Evolutionary conservation across 2,888 invertebrate species (phyloP).

Genomic region (Labia minor): DNA sequence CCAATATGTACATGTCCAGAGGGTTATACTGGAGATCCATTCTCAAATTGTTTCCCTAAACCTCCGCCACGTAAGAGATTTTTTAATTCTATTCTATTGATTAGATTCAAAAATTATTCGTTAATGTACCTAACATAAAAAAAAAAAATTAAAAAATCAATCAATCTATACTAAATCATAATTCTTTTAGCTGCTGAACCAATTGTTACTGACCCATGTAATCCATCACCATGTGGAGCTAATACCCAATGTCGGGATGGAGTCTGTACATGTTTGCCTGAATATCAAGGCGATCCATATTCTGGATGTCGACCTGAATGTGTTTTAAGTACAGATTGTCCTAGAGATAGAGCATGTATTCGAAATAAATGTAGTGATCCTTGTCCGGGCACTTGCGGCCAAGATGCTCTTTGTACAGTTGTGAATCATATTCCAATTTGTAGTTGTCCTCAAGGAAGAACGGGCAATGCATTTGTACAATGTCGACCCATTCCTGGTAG

Average conservation of each 20-base stretch:
- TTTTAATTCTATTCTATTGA: not conserved
- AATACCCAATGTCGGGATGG: slow-evolving; percentile 66
- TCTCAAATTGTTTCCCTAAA: slow-evolving; percentile 25
- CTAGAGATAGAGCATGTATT: slow-evolving; percentile 60
- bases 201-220: slow-evolving; percentile 45
- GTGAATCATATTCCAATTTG: slow-evolving; percentile 58
- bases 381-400: slow-evolving; percentile 53
- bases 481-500: slow-evolving; percentile 50
- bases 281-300: slow-evolving; percentile 60
- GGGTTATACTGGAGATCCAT: slow-evolving; percentile 38
- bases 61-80: slow-evolving; percentile 24
- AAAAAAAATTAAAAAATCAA: too few species aligned
- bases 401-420: slow-evolving; percentile 48
- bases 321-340: slow-evolving; percentile 63
- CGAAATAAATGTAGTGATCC: slow-evolving; percentile 62
- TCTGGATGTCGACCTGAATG: slow-evolving; percentile 71
- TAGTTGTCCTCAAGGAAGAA: slow-evolving; percentile 50
- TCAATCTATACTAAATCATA: not conserved
- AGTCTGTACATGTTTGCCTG: slow-evolving; percentile 64
- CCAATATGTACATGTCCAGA: slow-evolving; percentile 39
- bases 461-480: slow-evolving; percentile 58
- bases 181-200: slow-evolving; percentile 21
- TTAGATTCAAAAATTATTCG: too few species aligned
- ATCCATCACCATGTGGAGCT: slow-evolving; percentile 62
- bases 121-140: too few species aligned